Base-by-base conservation (phyloP, 1,140 invertebrate genomes). In the Trachymyrmex septentrionalis region DNA sequence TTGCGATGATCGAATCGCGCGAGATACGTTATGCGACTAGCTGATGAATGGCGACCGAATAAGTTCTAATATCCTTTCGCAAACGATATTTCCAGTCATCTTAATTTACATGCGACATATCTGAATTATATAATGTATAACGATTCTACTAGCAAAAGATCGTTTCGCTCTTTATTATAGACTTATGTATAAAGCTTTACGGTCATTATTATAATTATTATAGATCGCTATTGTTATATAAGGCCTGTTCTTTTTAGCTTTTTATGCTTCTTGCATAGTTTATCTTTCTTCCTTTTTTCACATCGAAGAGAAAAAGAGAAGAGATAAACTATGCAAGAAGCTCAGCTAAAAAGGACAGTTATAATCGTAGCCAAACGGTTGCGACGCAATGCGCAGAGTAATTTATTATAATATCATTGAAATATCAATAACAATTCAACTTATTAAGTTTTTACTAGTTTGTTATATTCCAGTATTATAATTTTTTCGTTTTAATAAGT, bases 391-490 rank as follows among this genome's bases (percentile, higher is more conserved):
- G 69, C 55, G 69, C 69, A 61, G 27, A 75, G 55, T 84, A 84
- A 84, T 84, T 84, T 84, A 84, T 84, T 84, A 21, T 84, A 84
- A 61, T 61, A 50, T 38, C 6, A 38, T 38, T 14, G 67, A 82
- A 21, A 61, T 63, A 38, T 50, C 67, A 73, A 48, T 21, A 57
- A 24, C 4, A n/a, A n/a, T 57, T 44, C 21, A 44, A 84, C 16
- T 63, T 48, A 55, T 55, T 72, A 84, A n/a, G 2, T 84, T 48
- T 73, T 72, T 61, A 50, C 2, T 27, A 61, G 6, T 2, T 73
- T 72, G 61, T 78, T 78, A 44, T 44, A 71, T 61, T 19, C 7
- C 7, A 50, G 21, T 44, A 44, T 19, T 81, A 71, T 71, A 44
- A 55, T 71, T 38, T 81, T 2, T 53, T 75, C 9, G 5, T 66